phyloP scores from a whole-genome alignment of 2,888 invertebrate species.

The Nomada flava region DNA sequence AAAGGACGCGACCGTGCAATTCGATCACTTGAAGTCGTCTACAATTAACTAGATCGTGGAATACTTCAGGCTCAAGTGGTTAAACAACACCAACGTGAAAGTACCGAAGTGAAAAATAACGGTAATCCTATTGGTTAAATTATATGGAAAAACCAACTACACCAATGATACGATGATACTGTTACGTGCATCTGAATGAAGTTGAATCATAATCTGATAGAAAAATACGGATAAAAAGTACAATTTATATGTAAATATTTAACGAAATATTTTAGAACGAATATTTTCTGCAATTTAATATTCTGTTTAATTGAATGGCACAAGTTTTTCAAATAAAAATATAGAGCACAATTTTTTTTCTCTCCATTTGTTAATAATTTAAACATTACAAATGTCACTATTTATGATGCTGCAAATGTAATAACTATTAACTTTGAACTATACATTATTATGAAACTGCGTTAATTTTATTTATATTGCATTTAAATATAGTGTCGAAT shows the following conservation, averaged over 20 bases:
- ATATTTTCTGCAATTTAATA: neutral
- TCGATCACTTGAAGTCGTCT: slow-evolving; percentile 66
- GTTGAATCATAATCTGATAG: slow-evolving; percentile 1
- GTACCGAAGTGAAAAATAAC: slow-evolving; percentile 28
- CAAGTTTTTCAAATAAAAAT: neutral
- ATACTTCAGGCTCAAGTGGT: slow-evolving; percentile 49
- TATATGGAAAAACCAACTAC: neutral
- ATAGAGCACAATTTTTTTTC: slow-evolving; percentile 1
- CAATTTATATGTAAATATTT: neutral
- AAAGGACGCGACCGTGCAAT: slow-evolving; percentile 75
- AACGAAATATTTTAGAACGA: neutral
- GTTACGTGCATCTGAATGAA: neutral
- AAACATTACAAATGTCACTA: neutral
- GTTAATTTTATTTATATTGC: neutral
- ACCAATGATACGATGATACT: slow-evolving; percentile 19
- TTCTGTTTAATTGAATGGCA: neutral
- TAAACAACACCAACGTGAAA: slow-evolving; percentile 44
- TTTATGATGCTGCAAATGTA: neutral
- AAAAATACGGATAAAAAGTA: slow-evolving; percentile 19
- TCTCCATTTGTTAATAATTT: neutral
- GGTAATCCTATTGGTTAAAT: slow-evolving; percentile 45
- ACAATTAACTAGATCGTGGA: slow-evolving; percentile 27
- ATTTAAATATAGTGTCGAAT: neutral
- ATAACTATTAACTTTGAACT: neutral
- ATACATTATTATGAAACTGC: slow-evolving; percentile 1